Percentiles rank a stretch among this genome's conserved stretches.
Evolutionary conservation across 1,140 invertebrate species (phyloP).

Genomic region (Bactericera cockerelli): DNA sequence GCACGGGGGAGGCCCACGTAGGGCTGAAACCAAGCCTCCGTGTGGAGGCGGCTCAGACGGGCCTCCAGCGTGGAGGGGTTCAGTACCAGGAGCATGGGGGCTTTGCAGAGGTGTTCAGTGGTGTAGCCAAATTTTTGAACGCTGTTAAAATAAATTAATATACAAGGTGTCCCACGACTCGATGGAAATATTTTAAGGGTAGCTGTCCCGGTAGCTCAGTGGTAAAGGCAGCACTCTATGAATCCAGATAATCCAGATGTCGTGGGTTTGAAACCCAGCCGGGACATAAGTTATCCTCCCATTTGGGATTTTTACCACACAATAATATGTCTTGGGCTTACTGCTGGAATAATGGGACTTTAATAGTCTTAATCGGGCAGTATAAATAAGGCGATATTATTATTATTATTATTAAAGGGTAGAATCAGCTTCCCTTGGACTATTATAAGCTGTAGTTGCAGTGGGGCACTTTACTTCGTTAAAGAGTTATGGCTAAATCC

Average conservation of each 20-base stretch:
- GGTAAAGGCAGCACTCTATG: neutral
- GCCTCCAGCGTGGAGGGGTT: neutral
- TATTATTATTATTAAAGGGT: too few relatives aligned
- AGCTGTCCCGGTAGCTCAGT: too few relatives aligned
- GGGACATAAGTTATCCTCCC: too few relatives aligned
- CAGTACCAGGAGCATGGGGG: neutral
- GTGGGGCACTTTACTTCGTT: too few relatives aligned
- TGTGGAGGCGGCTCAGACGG: neutral
- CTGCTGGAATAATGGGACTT: too few relatives aligned
- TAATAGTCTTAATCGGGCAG: too few relatives aligned
- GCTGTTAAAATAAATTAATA: neutral
- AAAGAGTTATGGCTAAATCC: too few relatives aligned
- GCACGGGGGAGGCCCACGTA: neutral
- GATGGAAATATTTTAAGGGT: too few relatives aligned
- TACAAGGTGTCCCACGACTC: neutral
- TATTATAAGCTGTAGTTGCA: too few relatives aligned
- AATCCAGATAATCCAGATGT: neutral
- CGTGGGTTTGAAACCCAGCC: neutral
- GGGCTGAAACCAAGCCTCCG: neutral
- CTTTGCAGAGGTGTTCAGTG: neutral
- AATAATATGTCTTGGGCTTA: too few relatives aligned
- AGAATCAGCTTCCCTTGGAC: too few relatives aligned
- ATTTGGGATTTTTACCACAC: neutral
- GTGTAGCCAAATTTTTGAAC: conserved; percentile 2
- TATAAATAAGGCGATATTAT: too few relatives aligned